A percentile compares a stretch with the other conserved stretches of the same genome.
Evolutionary conservation across 2,113 vertebrate genomes (phyloP).

Genomic region (Pygoscelis antarcticus): DNA sequence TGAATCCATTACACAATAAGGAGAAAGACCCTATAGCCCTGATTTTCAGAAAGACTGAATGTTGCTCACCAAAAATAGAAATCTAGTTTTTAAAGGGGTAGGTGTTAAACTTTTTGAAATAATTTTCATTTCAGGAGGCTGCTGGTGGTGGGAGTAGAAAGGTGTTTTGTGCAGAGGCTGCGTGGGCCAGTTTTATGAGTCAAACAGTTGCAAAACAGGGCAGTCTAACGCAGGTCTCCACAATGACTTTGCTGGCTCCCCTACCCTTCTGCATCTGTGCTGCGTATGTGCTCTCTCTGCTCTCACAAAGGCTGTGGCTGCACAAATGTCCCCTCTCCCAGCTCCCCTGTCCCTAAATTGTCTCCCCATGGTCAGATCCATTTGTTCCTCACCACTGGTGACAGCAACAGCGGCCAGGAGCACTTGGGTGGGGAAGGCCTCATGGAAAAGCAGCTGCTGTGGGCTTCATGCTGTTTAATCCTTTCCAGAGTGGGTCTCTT

Average conservation of each 20-base stretch:
- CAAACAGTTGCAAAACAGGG: background rate
- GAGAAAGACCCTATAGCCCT: background rate
- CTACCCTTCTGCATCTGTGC: background rate
- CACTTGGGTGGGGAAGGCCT: background rate
- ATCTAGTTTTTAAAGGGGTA: background rate
- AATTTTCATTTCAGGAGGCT: background rate
- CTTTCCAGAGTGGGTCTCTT: constrained; percentile 4
- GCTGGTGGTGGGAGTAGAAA: background rate
- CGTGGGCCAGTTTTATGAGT: background rate
- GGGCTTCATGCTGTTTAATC: constrained; percentile 24
- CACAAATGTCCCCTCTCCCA: background rate
- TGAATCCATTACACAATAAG: background rate
- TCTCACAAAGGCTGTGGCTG: background rate
- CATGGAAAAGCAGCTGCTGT: constrained; percentile 2
- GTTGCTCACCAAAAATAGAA: background rate
- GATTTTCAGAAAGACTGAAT: background rate
- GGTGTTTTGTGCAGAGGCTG: background rate
- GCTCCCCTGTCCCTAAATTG: background rate
- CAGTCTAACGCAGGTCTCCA: background rate
- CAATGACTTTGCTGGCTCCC: background rate
- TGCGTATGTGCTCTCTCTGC: background rate
- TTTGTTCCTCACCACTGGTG: background rate
- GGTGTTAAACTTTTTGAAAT: background rate
- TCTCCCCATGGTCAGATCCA: background rate
- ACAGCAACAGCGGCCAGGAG: background rate